A percentile compares a stretch with the other conserved stretches of the same genome.
These are phyloP conservation scores for Dysmachus trigonus DNA, from an alignment of 2,888 invertebrate genomes.

Conservation along the genomic window DNA sequence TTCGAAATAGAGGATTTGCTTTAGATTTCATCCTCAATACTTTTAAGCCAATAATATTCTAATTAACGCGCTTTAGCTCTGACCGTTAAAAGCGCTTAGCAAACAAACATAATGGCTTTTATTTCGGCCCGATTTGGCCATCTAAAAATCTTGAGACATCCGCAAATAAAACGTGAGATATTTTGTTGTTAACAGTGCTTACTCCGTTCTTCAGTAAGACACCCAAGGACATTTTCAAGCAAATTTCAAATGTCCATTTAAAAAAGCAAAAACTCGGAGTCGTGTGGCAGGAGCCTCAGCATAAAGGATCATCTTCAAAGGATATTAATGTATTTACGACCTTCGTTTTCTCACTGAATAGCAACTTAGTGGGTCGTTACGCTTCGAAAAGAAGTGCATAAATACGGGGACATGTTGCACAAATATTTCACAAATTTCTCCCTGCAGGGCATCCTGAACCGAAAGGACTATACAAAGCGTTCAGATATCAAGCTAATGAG, in stretches of 20 bases:
- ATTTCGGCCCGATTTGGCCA: background rate
- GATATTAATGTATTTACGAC: slow-evolving; percentile 36
- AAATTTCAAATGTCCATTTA: background rate
- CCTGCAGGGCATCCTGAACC: background rate
- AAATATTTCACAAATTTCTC: slow-evolving; percentile 33
- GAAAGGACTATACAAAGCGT: background rate
- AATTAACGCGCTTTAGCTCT: background rate
- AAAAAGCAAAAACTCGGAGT: background rate
- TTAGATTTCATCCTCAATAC: background rate
- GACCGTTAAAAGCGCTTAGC: background rate
- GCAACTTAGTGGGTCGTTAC: slow-evolving; percentile 3
- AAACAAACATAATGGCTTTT: background rate
- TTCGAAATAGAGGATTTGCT: background rate
- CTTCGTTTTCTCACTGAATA: slow-evolving; percentile 9
- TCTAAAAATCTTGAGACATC: background rate
- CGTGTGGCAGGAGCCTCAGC: slow-evolving; percentile 9
- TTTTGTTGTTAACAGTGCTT: background rate
- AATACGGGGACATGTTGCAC: background rate
- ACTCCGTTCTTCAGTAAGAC: background rate
- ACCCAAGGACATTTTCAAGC: background rate
- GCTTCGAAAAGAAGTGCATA: background rate
- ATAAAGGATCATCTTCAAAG: slow-evolving; percentile 4
- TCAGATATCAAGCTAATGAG: slow-evolving; percentile 14
- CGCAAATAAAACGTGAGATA: background rate
- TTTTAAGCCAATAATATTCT: background rate